Base-by-base conservation (phyloP, 2,888 invertebrate genomes). In the Trachelus tabidus region DNA sequence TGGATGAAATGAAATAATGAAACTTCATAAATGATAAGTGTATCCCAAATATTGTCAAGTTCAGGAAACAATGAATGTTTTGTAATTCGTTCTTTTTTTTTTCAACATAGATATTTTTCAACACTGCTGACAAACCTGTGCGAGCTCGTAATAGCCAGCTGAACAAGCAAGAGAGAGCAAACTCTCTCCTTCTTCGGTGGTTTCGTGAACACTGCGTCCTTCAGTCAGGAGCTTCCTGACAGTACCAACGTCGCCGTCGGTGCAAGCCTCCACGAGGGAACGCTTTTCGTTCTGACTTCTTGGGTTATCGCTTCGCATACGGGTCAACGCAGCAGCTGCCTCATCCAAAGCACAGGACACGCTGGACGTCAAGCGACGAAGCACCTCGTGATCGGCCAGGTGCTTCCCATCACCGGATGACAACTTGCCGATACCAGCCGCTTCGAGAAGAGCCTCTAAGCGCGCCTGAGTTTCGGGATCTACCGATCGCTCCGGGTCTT, bases 131-230 rank as follows among this genome's bases (percentile, higher is more conserved):
- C 88, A 85, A 92, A 96, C 98, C 94, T 98, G 98, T 86, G 98
- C 98, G 85, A 99, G 94, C 93, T 99, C 98, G 93, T 97, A 98
- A 93, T 98, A 98, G 75, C 99, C 99, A 81, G 98, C 98, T 81
- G 98, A 98, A 92, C 99, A 99, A 81, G 99, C 99, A 88, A 99
- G 95, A 77, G 98, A 98, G 82, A 99, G 94, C 82, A 99, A 93
- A 89, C 98, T 98, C 92, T 99, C 99, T 84, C 98, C 99, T 92
- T 99, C 98, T 92, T 99, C 98, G 80, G 98, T 98, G 83, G 98
- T 98, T 93, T 98, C 98, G 94, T 98, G 97, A 81, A 98, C 97
- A 89, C 97, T 97, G 79, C 97, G 95, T 76, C 98, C 98, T 92
- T 98, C 98, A 75, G 97, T 97, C 81, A 98, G 94, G 82, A 98